A percentile compares a stretch with the other conserved stretches of the same genome.
Conservation (phyloP, 2,113 vertebrate genomes). For the Cephalopholis sonnerati region DNA sequence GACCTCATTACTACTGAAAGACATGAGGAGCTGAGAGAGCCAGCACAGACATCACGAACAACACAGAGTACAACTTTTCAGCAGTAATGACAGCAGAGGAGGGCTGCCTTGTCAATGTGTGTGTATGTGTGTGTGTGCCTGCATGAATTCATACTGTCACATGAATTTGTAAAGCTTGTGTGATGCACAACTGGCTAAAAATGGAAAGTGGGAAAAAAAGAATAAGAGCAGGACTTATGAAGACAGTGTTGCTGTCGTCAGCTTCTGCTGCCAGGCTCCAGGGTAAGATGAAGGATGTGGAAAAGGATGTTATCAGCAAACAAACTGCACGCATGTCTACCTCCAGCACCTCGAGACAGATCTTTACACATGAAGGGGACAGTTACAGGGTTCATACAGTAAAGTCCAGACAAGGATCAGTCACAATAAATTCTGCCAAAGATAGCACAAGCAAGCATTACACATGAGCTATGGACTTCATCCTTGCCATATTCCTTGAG, state of each 20-base stretch:
- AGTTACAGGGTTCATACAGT: background rate
- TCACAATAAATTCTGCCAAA: background rate
- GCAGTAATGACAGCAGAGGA: background rate
- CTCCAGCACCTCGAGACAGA: background rate
- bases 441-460: background rate
- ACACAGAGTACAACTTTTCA: background rate
- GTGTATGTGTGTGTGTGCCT: background rate
- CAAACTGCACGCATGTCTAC: background rate
- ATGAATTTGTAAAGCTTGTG: background rate
- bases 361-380: background rate
- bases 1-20: background rate
- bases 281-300: background rate
- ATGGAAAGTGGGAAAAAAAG: background rate
- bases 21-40: background rate
- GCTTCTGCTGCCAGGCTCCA: background rate
- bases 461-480: background rate
- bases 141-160: conserved; percentile 11
- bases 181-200: conserved; percentile 21
- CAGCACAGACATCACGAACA: background rate
- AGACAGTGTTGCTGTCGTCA: background rate
- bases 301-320: conserved; percentile 7
- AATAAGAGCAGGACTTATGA: background rate
- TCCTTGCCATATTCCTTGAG: background rate
- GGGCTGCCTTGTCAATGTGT: background rate
- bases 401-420: background rate